A percentile compares a stretch with the other conserved stretches of the same genome.
Conservation (phyloP, 92 coral and sea anemone genomes). For the Virgularia gustaviana region DNA sequence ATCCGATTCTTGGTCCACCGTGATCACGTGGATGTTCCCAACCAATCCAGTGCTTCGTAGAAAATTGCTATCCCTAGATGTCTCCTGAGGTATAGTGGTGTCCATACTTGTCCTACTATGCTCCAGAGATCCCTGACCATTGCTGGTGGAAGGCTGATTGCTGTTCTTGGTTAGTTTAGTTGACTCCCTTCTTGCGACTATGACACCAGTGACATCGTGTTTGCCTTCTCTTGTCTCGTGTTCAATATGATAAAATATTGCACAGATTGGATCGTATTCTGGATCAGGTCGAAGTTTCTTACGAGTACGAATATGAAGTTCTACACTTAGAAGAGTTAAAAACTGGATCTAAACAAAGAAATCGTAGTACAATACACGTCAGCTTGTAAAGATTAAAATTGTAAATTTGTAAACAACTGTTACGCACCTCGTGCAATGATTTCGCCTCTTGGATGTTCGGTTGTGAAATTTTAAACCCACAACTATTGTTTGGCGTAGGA, state of each 20-base stretch:
- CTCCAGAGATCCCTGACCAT: not conserved
- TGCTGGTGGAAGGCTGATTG: slow-evolving; percentile 30
- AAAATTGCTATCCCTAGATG: not conserved
- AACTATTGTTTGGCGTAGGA: slow-evolving; percentile 89
- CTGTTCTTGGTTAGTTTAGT: slow-evolving; percentile 25
- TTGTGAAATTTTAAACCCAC: slow-evolving; percentile 81
- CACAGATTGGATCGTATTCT: slow-evolving; percentile 91
- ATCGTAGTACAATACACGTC: not conserved
- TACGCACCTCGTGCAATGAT: slow-evolving; percentile 76
- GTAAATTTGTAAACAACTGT: not conserved
- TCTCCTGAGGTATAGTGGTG: not conserved
- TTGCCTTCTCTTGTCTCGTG: slow-evolving; percentile 63
- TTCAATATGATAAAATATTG: slow-evolving; percentile 78
- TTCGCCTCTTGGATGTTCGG: slow-evolving; percentile 76
- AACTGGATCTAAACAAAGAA: slow-evolving; percentile 63
- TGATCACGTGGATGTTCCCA: slow-evolving; percentile 37
- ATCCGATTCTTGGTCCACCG: slow-evolving; percentile 72
- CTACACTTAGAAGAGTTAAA: slow-evolving; percentile 79
- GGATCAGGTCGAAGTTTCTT: slow-evolving; percentile 83
- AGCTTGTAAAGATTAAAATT: not conserved
- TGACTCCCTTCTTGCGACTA: slow-evolving; percentile 74
- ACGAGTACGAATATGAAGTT: slow-evolving; percentile 84
- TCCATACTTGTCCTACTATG: not conserved
- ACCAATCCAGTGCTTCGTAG: not conserved
- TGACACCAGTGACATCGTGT: slow-evolving; percentile 63